Base-by-base conservation (phyloP, 2,797 vertebrate species). In the Rhinophrynus dorsalis region DNA sequence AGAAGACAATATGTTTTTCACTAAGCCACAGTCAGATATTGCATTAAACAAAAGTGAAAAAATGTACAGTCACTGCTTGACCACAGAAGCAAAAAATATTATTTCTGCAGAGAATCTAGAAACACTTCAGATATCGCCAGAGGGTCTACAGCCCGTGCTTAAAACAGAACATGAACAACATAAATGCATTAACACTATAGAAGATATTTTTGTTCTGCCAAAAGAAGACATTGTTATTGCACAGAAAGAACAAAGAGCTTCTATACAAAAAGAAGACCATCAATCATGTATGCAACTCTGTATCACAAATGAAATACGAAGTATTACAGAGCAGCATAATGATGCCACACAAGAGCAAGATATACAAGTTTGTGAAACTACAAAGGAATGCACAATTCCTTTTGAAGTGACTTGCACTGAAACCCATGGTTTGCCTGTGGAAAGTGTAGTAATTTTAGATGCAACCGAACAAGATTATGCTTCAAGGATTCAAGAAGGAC, bases 381-480 rank as follows among this genome's bases (percentile, higher is more conserved):
- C 74, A 5, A 26, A 81, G 24, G 96, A 97, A 75, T 80, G 86
- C 3, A 89, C 76, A 63, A 38, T 93, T 52, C 82, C 82, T 18
- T 82, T 86, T 1, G 90, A 95, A 78, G 77, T 86, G 1, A 30
- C 85, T 18, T 89, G 87, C 63, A 77, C 89, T 6, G 90, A 82
- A 63, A 83, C 86, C 72, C 87, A 88, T 54, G 84, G 83, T 48
- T 64, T 92, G 13, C 79, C 86, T 20, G 86, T 94, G 35, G 93
- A 95, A 83, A 93, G 69, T 21, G 79, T 82, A 21, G 60, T 73
- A 57, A 67, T 82, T 6, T 84, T 96, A 54, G 80, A 91, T 72
- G 86, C 86, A 62, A 75, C 90, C 58, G 86, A 90, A 56, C 87
- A 92, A 81, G 92, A 94, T 78, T 91, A 91, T 82, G 92, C 92